These are phyloP conservation scores for Metopolophium dirhodum DNA, from an alignment of 1,140 invertebrate genomes.

Conservation along the genomic window DNA sequence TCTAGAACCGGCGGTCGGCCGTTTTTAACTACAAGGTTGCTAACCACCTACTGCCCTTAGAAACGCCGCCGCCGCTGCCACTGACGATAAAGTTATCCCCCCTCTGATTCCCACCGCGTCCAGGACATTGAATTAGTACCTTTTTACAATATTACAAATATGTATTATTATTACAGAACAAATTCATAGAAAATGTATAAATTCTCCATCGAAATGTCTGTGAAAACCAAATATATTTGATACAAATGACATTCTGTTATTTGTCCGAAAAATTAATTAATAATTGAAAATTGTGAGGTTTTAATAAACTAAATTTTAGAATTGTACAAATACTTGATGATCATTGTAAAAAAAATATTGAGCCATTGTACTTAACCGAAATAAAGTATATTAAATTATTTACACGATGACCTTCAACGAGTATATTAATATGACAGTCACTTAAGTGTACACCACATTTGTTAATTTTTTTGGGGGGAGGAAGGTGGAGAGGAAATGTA, in stretches of 20 bases:
- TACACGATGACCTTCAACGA: not conserved
- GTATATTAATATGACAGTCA: too few relatives aligned
- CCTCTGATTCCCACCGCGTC: not conserved
- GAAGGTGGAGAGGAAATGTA: too few relatives aligned
- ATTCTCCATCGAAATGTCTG: not conserved
- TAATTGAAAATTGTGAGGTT: not conserved
- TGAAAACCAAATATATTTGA: not conserved
- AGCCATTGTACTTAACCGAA: too few relatives aligned
- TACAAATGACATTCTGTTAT: not conserved
- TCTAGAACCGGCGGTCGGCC: not conserved
- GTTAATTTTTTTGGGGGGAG: too few relatives aligned
- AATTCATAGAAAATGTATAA: not conserved
- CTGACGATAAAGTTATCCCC: not conserved
- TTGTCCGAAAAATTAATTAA: not conserved
- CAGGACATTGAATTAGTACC: not conserved
- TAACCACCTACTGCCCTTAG: not conserved
- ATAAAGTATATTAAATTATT: not conserved
- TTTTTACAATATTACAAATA: not conserved
- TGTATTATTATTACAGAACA: not conserved
- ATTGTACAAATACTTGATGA: not conserved
- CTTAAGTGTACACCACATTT: too few relatives aligned
- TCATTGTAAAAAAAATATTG: not conserved
- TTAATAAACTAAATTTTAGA: not conserved
- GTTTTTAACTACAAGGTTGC: not conserved
- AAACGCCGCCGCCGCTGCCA: too few relatives aligned